Evolutionary conservation across 2,797 vertebrate species (phyloP), one percentile per base, ranked within the genome.

Genomic region (Chiropotes sagulatus): DNA sequence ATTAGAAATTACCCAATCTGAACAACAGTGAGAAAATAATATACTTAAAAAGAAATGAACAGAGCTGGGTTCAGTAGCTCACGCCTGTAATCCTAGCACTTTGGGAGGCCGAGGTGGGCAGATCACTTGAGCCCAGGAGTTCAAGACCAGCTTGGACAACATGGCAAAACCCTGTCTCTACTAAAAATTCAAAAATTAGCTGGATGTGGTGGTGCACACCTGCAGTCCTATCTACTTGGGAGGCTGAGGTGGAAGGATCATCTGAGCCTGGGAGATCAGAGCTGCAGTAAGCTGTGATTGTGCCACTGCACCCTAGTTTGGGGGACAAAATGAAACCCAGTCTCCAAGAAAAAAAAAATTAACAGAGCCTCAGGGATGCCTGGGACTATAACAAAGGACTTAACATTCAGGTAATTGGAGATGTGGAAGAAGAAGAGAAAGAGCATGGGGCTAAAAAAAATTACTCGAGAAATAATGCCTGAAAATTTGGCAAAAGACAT

Each of bases 401-500:
- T 91, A 88, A 81, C 7, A 57, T 86, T 61, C 26, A 33, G 54
- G 13, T 80, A 36, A 50, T 72, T 20, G 0, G 52, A 87, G 30
- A 86, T 54, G 36, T 50, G 91, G 67, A 95, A 88, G 39, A 12
- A 82, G 39, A 89, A 52, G 54, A 86, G 57, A 79, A 67, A 67
- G 79, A 57, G 22, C n/a, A 50, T 80, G 70, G 13, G 82, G 44
- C 58, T 82, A n/a, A 96, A 80, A 75, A 90, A 58, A 67, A 19
- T 33, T 78, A 54, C 48, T 86, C 33, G 88, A 90, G 54, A 92
- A 93, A 94, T 58, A 78, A 93, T 94, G 54, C 2, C 44, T 70
- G 54, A 75, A 75, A 93, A 96, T 86, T 75, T 93, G 79, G 48
- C 72, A 93, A 88, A 96, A 94, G 33, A 70, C 82, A 80, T 50